Percentiles rank a stretch among this genome's conserved stretches.
phyloP scores from a whole-genome alignment of 2,113 vertebrate genomes.

The Stegostoma tigrinum region DNA sequence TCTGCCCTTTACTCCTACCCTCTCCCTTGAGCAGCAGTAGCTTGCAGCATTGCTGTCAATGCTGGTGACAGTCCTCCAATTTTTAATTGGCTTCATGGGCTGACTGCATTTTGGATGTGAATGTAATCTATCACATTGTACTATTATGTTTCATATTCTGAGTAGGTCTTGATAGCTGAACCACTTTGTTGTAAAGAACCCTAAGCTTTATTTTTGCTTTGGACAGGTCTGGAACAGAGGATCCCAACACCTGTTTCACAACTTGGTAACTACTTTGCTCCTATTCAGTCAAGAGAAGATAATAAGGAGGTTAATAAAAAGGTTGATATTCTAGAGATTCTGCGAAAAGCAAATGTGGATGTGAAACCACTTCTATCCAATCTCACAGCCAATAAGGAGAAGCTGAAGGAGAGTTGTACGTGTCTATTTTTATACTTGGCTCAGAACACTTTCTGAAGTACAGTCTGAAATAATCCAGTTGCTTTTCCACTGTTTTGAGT shows the following conservation, averaged over 20 bases:
- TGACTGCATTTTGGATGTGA: no score
- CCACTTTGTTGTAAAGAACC: background rate
- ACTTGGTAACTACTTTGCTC: conserved; percentile 83
- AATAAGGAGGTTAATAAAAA: conserved; percentile 69
- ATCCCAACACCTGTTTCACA: conserved; percentile 76
- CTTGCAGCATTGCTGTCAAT: no score
- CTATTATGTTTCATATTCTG: background rate
- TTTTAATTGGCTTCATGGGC: no score
- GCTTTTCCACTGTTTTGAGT: background rate
- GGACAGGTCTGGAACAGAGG: conserved; percentile 72
- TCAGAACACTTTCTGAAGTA: background rate
- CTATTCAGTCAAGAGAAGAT: conserved; percentile 75
- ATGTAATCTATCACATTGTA: background rate
- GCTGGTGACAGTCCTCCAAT: no score
- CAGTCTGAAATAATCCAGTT: background rate
- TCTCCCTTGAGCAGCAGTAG: no score
- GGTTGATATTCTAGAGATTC: conserved; percentile 93
- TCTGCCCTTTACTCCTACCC: no score
- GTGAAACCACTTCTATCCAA: conserved; percentile 92
- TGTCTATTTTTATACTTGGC: conserved; percentile 42
- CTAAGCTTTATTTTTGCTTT: conserved; percentile 41
- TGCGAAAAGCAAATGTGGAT: conserved; percentile 96
- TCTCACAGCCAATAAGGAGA: conserved; percentile 90
- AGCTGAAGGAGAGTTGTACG: conserved; percentile 91
- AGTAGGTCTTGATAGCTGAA: background rate